Base-by-base conservation (phyloP, 2,797 vertebrate species). In the Graptemys geographica region DNA sequence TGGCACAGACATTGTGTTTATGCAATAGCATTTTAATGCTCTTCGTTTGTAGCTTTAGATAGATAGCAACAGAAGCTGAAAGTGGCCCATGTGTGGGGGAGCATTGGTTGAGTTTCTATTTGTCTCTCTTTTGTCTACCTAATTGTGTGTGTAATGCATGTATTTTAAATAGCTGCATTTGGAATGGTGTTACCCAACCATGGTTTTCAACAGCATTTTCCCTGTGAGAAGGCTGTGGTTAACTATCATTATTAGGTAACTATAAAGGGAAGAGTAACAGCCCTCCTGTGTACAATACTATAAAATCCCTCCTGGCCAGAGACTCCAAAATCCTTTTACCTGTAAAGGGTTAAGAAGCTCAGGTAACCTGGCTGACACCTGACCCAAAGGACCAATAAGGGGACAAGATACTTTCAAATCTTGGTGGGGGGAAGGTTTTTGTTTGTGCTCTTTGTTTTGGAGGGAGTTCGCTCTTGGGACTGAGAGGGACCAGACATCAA, bases 1-100 rank as follows among this genome's bases (percentile, higher is more conserved):
- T 94, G 85, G 49, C 81, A 81, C 83, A 84, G 65, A 55, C 23
- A 33, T 19, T 83, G 6, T 53, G 23, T 82, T 86, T 87, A 31
- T 84, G 25, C 13, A 59, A 49, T 69, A 88, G 84, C 5, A 25
- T 92, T 93, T 91, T 86, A 90, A 31, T 62, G 37, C 18, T 1
- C 0, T 78, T 86, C 53, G 72, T 87, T 89, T 18, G 59, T 87
- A 82, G 84, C 57, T 83, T 44, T 91, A 37, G 44, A 27, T 49
- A 15, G 47, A 27, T 31, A 49, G 31, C 8, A 49, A n/a, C 49
- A 59, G 27, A 3, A 57, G 6, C n/a, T 80, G 16, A 74, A 88
- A 79, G 13, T 49, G 8, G 3, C 74, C 76, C 85, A 16, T 0
- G 0, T 5, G 4, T n/a, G 16, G 31, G 44, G 41, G 88, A 91